phyloP scores from a whole-genome alignment of 2,888 invertebrate species.

The Apantesis nais region DNA sequence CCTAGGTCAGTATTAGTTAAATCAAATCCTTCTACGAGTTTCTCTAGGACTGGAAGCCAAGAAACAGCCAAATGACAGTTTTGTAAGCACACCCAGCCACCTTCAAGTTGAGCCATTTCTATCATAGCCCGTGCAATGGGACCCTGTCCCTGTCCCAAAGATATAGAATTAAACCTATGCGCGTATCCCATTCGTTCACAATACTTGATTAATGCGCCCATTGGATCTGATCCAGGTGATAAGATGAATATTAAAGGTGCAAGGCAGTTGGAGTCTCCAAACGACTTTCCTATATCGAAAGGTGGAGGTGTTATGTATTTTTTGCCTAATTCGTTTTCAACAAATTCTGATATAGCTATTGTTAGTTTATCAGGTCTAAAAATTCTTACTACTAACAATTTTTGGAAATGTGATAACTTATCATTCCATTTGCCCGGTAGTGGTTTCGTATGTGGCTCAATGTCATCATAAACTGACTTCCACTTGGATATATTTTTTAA shows the following conservation, averaged over 20 bases:
- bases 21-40: conserved; percentile 90
- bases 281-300: conserved; percentile 92
- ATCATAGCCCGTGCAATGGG: conserved; percentile 90
- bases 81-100: conserved; percentile 94
- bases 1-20: conserved; percentile 87
- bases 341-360: conserved; percentile 86
- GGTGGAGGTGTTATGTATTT: conserved; percentile 92
- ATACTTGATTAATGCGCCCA: conserved; percentile 91
- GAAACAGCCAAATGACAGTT: conserved; percentile 94
- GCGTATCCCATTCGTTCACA: conserved; percentile 89
- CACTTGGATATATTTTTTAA: conserved; percentile 80
- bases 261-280: conserved; percentile 90
- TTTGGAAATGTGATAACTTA: conserved; percentile 88
- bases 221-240: conserved; percentile 93
- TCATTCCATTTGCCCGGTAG: conserved; percentile 88
- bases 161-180: conserved; percentile 89
- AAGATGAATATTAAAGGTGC: conserved; percentile 93
- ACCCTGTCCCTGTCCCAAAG: conserved; percentile 93
- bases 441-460: conserved; percentile 87
- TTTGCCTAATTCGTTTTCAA: conserved; percentile 88
- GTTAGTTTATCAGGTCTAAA: conserved; percentile 92
- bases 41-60: conserved; percentile 92
- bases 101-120: conserved; percentile 88
- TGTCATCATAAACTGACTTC: conserved; percentile 88
- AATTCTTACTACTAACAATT: conserved; percentile 89